phyloP scores from a whole-genome alignment of 1,140 invertebrate genomes.

The Tetragnatha versicolor region DNA sequence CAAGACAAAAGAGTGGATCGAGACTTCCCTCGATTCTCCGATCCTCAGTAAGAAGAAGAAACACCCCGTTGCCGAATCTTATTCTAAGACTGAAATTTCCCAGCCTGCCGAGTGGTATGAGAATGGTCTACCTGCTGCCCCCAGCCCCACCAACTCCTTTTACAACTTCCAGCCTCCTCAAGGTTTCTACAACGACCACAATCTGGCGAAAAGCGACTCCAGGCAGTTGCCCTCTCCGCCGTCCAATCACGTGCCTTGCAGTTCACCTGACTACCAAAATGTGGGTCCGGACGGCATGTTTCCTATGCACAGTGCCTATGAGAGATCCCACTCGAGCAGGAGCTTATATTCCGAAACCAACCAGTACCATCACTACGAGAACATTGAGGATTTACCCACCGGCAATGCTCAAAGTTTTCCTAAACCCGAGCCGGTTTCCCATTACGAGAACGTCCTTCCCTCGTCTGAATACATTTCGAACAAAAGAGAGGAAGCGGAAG shows the following conservation, averaged over 20 bases:
- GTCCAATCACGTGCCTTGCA: not conserved
- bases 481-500: not conserved
- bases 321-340: not conserved
- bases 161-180: not conserved
- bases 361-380: slow-evolving; percentile 36
- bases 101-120: slow-evolving; percentile 35
- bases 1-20: slow-evolving; percentile 76
- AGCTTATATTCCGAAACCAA: slow-evolving; percentile 11
- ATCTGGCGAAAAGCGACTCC: slow-evolving; percentile 2
- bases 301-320: not conserved
- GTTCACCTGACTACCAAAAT: not conserved
- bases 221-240: slow-evolving; percentile 14
- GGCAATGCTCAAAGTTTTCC: not conserved
- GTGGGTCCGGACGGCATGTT: not conserved
- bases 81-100: not conserved
- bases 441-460: slow-evolving; percentile 14
- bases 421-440: not conserved
- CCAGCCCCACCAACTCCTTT: not conserved
- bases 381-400: slow-evolving; percentile 18
- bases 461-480: not conserved
- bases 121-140: slow-evolving; percentile 32
- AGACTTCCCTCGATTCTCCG: slow-evolving; percentile 74
- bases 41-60: slow-evolving; percentile 48
- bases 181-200: not conserved
- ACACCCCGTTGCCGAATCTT: slow-evolving; percentile 4